Base-by-base conservation (phyloP, 2,797 vertebrate species). In the Percopsis omiscomaycus region DNA sequence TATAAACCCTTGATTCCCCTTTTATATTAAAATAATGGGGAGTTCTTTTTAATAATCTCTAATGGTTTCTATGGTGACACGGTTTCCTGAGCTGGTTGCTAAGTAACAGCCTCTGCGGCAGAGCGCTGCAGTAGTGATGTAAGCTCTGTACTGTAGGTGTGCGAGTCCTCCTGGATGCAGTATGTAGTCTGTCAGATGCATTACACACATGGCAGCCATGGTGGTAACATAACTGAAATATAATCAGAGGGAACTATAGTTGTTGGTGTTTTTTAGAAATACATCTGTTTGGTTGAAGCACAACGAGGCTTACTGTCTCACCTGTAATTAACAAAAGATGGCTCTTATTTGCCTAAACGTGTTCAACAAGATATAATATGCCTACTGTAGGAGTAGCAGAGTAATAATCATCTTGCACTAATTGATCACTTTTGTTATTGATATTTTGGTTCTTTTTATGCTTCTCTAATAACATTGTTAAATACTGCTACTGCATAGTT, bases 21-120 rank as follows among this genome's bases (percentile, higher is more conserved):
- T 54, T 10, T 65, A 46, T 67, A 65, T 66, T 53, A 61, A 73
- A 80, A 58, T 86, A 90, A 79, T 80, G 81, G 78, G 84, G 86
- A 89, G 84, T 85, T 75, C 68, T 78, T 85, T 85, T 46, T 59
- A 37, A 22, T 4, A 3, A 3, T 2, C 88, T 75, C 48, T 54
- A 44, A 64, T 75, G 66, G 92, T 95, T 95, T 94, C 95, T 89
- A 78, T 96, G 93, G 93, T 84, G 91, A 96, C 92, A 84, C 83
- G 87, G 75, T 94, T 94, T 92, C 90, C 92, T 86, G 88, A 81
- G 81, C 73, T 37, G 89, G 96, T 99, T 98, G 95, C 96, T 95
- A 95, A 92, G 97, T 78, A 95, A 95, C 96, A 89, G 93, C 81
- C 90, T 92, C 89, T 92, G 91, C 92, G 51, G 86, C 92, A 92